Evolutionary conservation across 2,113 vertebrate species (phyloP).

Genomic region (Rhabdornis inornatus): DNA sequence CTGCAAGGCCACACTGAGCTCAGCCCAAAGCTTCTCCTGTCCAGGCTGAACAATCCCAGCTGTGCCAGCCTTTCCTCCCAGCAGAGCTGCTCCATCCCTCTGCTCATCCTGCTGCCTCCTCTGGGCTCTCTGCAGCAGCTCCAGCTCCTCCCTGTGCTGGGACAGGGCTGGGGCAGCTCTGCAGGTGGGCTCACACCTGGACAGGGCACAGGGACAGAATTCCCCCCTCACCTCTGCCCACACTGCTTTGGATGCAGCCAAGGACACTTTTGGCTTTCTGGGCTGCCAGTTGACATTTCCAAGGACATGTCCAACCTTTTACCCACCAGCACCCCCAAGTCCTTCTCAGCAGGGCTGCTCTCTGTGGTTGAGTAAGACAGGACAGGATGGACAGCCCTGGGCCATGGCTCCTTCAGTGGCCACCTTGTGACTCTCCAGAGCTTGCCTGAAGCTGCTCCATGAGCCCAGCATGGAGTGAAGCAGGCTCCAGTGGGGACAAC

Average conservation of each 20-base stretch:
- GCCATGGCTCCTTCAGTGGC: background rate
- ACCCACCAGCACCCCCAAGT: background rate
- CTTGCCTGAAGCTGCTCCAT: background rate
- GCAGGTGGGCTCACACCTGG: background rate
- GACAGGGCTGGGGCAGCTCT: background rate
- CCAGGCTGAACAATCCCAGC: too few relatives aligned
- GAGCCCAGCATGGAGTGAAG: background rate
- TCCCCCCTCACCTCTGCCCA: background rate
- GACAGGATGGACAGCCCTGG: background rate
- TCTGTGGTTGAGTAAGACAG: accelerated
- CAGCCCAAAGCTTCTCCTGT: background rate
- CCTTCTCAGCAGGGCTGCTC: background rate
- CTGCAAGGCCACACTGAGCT: background rate
- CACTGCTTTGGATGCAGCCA: accelerated
- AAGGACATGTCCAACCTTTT: background rate
- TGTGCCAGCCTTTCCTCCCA: too few relatives aligned
- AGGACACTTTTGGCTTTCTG: background rate
- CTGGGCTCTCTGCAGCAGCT: background rate
- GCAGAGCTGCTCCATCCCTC: background rate
- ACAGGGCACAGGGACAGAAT: accelerated
- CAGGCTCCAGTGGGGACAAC: background rate
- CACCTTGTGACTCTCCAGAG: background rate
- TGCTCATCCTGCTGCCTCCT: background rate
- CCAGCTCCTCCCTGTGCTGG: background rate
- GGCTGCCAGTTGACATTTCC: background rate